Conservation (phyloP, 2,797 vertebrate species). For the Diglossa cyanea region DNA sequence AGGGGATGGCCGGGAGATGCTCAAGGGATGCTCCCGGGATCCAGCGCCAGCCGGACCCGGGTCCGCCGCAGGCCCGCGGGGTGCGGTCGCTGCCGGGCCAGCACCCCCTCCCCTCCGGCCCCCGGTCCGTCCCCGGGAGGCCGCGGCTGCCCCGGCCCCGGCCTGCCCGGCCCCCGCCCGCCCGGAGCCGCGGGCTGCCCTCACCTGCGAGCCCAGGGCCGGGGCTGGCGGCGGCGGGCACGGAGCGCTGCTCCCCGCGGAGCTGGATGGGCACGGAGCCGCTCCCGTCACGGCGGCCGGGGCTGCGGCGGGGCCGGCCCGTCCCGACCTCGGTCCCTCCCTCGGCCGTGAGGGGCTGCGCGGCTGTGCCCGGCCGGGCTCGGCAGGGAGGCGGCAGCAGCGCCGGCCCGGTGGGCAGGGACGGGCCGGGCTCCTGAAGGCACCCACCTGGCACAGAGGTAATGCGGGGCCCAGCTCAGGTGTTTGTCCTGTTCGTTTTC, state of each 20-base stretch:
- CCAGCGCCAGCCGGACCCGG: accelerated
- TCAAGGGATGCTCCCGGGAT: too few species aligned
- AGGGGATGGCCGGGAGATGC: too few species aligned
- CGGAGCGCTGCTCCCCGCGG: background rate
- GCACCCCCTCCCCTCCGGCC: background rate
- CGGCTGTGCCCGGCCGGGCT: background rate
- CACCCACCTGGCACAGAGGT: accelerated
- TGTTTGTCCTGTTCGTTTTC: background rate
- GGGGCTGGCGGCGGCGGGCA: background rate
- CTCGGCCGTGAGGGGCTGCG: background rate
- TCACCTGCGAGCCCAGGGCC: background rate
- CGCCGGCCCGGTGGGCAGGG: too few species aligned
- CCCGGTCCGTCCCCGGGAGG: background rate
- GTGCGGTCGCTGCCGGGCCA: background rate
- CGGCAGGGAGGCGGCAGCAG: background rate
- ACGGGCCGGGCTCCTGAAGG: accelerated
- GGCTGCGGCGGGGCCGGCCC: background rate
- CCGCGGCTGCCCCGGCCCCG: background rate
- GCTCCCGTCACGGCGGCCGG: background rate
- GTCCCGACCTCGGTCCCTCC: background rate
- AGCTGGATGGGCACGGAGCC: background rate
- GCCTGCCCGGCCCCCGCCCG: background rate
- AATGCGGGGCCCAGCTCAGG: accelerated
- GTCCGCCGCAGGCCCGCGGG: background rate
- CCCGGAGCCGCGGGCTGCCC: background rate